Base-by-base conservation (phyloP, 2,888 invertebrate genomes). In the Chydorus sphaericus region DNA sequence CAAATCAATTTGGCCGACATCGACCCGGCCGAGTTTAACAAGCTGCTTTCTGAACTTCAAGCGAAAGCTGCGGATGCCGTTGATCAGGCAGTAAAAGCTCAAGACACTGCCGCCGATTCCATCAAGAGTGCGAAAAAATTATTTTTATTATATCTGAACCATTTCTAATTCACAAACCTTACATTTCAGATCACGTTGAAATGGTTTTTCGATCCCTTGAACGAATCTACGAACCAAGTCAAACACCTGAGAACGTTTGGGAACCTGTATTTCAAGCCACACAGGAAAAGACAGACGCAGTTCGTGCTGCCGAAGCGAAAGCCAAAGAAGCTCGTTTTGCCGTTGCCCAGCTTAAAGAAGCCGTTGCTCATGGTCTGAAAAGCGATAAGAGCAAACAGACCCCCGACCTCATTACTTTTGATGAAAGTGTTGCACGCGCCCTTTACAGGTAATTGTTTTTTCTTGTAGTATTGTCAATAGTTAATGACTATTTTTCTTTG, bases 301-400 rank as follows among this genome's bases (percentile, higher is more conserved):
- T 56, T 18, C 30, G 36, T 16, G 28, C 18, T 48, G 56, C 56
- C n/a, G 56, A 56, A 33, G 18, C 48, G 16, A 26, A 36, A 36
- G 37, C 38, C 31, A 30, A 56, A 14, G 50, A 56, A 51, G 56
- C 56, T 4, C 30, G 56, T 26, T 20, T 52, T 16, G 48, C 50
- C n/a, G 56, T 56, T 18, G 56, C 56, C 28, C 37, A 56, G 23
- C 49, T 56, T 8, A 56, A 56, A 36, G 49, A 56, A 36, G 37
- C 28, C n/a, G 49, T 56, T 16, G 56, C 56, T 3, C 44, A 31
- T 26, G 56, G 56, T 11, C 14, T 56, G 6, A 56, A 56, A 36
- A 56, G 50, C 16, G 31, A 48, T 23, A 20, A 48, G 26, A n/a
- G 30, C 16, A 56, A 23, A 26, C 44, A 49, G 18, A 49, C 49